Evolutionary conservation across 2,888 invertebrate species (phyloP).

Genomic region (Cantharis lateralis): DNA sequence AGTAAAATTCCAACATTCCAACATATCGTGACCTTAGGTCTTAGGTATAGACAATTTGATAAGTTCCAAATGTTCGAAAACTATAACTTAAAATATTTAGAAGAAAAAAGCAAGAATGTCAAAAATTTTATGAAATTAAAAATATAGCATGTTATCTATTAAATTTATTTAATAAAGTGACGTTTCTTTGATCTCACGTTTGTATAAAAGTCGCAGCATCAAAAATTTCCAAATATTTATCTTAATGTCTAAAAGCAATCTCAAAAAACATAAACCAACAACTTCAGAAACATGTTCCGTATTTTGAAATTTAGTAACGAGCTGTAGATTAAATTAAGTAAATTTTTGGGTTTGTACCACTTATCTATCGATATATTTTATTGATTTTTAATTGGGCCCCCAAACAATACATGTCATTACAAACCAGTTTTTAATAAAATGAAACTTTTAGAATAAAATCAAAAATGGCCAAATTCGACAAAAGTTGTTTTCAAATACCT

Average conservation of each 20-base stretch:
- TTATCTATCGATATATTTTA: not conserved
- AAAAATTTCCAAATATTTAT: slow-evolving; percentile 4
- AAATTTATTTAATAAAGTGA: not conserved
- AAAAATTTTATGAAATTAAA: not conserved
- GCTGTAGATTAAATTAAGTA: not conserved
- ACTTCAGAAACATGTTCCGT: slow-evolving; percentile 22
- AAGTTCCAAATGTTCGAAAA: not conserved
- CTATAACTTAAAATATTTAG: not conserved
- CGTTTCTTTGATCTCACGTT: not conserved
- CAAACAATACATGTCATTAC: not conserved
- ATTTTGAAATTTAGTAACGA: slow-evolving; percentile 14
- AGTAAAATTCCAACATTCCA: not conserved
- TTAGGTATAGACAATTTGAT: not conserved
- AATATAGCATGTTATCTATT: not conserved
- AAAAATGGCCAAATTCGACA: not conserved
- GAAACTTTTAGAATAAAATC: not conserved
- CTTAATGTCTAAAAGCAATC: slow-evolving; percentile 23
- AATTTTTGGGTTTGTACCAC: not conserved
- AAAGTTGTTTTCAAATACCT: too few species aligned
- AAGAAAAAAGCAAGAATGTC: not conserved
- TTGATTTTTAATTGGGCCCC: not conserved
- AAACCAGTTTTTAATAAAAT: not conserved
- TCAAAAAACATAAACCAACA: slow-evolving; percentile 25
- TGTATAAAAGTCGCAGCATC: not conserved
- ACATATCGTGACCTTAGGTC: not conserved